These are phyloP conservation scores for Drosophila bunnanda DNA, from an alignment of 2,888 invertebrate genomes.

Conservation along the genomic window DNA sequence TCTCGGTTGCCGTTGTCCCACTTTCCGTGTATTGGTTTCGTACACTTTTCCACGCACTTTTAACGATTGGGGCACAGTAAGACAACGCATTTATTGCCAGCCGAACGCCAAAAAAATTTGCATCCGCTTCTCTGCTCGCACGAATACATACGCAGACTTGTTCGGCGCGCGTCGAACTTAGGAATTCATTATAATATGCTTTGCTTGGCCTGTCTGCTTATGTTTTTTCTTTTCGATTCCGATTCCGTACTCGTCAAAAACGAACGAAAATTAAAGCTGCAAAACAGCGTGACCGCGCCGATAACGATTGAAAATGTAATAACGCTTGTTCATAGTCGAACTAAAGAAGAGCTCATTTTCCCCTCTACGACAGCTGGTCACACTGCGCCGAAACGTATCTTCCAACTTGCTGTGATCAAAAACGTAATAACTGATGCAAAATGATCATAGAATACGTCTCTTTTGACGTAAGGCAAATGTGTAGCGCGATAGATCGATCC, in stretches of 20 bases:
- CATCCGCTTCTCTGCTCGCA: constrained; percentile 46
- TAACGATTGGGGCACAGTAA: constrained; percentile 43
- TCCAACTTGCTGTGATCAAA: too few relatives aligned
- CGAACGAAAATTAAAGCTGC: constrained; percentile 27
- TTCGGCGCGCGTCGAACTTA: constrained; percentile 74
- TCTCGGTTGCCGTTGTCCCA: constrained; percentile 72
- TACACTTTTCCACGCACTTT: constrained; percentile 79
- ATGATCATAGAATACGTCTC: too few relatives aligned
- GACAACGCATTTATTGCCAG: constrained; percentile 34
- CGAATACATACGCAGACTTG: constrained; percentile 53
- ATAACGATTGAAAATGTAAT: not conserved
- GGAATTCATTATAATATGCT: constrained; percentile 72
- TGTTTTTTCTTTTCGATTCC: constrained; percentile 75
- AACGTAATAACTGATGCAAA: too few relatives aligned
- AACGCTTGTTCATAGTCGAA: not conserved
- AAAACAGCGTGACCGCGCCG: constrained; percentile 21
- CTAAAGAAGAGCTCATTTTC: not conserved
- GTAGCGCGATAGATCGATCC: too few relatives aligned
- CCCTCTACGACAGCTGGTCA: not conserved
- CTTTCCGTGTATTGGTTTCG: constrained; percentile 79
- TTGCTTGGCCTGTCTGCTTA: constrained; percentile 72
- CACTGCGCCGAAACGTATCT: not conserved
- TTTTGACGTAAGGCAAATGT: too few relatives aligned
- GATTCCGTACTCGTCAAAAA: constrained; percentile 63
- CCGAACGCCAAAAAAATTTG: constrained; percentile 32